Conservation (phyloP, 2,888 invertebrate species). For the Heliconius charithonia region DNA sequence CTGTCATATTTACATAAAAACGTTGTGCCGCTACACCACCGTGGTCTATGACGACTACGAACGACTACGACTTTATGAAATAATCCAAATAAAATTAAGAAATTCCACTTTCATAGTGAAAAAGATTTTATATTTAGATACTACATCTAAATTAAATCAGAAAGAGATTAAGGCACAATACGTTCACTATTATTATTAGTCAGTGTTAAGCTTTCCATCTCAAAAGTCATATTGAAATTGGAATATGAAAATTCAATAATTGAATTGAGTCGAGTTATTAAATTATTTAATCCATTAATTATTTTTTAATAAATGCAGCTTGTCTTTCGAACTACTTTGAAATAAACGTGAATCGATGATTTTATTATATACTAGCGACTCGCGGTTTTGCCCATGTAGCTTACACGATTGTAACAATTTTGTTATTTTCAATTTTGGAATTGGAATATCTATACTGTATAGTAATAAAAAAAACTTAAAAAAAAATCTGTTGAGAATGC, state of each 20-base stretch:
- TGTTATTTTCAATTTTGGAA: too few species aligned
- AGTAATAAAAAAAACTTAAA: too few species aligned
- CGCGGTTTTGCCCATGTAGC: too few species aligned
- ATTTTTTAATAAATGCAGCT: too few species aligned
- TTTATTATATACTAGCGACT: neutral
- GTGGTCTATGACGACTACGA: too few species aligned
- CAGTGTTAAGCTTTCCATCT: neutral
- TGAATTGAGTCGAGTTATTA: too few species aligned
- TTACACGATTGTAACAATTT: too few species aligned
- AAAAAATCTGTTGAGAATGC: too few species aligned
- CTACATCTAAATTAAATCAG: neutral
- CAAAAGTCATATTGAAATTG: neutral
- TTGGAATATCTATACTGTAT: too few species aligned
- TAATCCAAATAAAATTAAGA: neutral
- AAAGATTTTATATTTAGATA: neutral
- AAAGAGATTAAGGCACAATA: neutral
- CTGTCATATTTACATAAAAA: too few species aligned
- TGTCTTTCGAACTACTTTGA: neutral
- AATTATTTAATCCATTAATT: neutral
- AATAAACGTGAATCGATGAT: neutral
- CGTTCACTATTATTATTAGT: neutral
- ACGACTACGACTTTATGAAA: neutral
- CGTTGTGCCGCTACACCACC: too few species aligned
- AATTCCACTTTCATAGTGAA: neutral
- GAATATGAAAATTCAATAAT: neutral